A percentile compares a stretch with the other conserved stretches of the same genome.
Conservation (phyloP, 2,888 invertebrate genomes). For the Sinhomidia bicolor region DNA sequence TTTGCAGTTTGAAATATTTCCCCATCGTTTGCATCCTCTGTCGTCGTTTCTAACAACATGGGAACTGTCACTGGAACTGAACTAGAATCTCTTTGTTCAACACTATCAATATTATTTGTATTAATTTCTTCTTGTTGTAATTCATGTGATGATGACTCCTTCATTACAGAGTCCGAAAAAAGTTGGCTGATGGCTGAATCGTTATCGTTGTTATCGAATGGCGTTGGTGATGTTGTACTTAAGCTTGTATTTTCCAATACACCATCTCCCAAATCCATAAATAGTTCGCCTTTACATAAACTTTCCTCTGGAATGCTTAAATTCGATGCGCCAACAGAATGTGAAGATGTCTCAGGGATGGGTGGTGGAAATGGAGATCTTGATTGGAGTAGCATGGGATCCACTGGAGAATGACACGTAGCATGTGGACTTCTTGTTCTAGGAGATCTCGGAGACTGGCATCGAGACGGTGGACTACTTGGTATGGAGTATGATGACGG, state of each 20-base stretch:
- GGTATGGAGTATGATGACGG: constrained; percentile 64
- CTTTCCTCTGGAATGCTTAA: constrained; percentile 72
- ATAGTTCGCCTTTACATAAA: constrained; percentile 68
- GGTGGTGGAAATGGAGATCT: constrained; percentile 59
- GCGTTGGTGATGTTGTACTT: constrained; percentile 24
- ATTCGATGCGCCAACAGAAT: constrained; percentile 61
- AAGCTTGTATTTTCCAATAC: constrained; percentile 30
- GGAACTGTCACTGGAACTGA: neutral
- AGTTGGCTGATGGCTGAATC: neutral
- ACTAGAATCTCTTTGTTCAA: neutral
- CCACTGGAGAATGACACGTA: constrained; percentile 52
- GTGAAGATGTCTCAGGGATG: constrained; percentile 41
- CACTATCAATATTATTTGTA: neutral
- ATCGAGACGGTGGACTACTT: constrained; percentile 65
- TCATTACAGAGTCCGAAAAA: constrained; percentile 21
- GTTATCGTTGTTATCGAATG: constrained; percentile 36
- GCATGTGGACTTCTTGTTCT: neutral
- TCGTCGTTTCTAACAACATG: constrained; percentile 52
- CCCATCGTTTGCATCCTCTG: constrained; percentile 69
- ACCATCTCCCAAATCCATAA: constrained; percentile 61
- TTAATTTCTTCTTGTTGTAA: neutral
- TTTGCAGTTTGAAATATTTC: constrained; percentile 63
- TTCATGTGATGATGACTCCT: neutral
- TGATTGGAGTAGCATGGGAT: constrained; percentile 67
- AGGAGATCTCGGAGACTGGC: constrained; percentile 57